phyloP scores from a whole-genome alignment of 2,888 invertebrate species.

The Prosopocoilus inquinatus region DNA sequence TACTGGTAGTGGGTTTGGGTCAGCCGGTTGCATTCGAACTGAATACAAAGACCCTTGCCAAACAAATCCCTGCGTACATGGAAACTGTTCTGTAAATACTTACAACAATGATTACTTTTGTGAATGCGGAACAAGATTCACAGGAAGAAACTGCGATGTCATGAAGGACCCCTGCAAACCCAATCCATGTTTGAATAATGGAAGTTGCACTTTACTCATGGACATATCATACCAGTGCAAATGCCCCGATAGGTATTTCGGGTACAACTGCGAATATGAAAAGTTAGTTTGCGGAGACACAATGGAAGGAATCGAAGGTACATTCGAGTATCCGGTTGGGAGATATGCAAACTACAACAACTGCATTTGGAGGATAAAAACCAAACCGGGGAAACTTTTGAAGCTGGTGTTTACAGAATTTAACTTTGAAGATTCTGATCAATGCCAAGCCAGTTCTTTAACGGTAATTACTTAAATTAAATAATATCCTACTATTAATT shows the following conservation, averaged over 20 bases:
- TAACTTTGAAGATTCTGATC: slow-evolving; percentile 64
- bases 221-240: slow-evolving; percentile 53
- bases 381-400: slow-evolving; percentile 67
- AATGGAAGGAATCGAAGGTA: slow-evolving; percentile 54
- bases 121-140: slow-evolving; percentile 31
- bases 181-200: slow-evolving; percentile 81
- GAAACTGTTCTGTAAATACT: slow-evolving; percentile 31
- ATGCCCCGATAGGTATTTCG: slow-evolving; percentile 67
- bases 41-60: slow-evolving; percentile 50
- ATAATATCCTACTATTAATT: no score
- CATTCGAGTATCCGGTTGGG: slow-evolving; percentile 61
- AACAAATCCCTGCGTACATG: slow-evolving; percentile 56
- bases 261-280: slow-evolving; percentile 61
- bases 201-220: slow-evolving; percentile 58
- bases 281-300: slow-evolving; percentile 61
- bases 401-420: slow-evolving; percentile 79
- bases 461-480: no score
- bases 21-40: slow-evolving; percentile 64
- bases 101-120: slow-evolving; percentile 28
- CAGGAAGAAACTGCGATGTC: slow-evolving; percentile 60
- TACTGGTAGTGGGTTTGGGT: slow-evolving; percentile 76
- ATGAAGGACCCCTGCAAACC: slow-evolving; percentile 61
- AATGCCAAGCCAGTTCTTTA: slow-evolving; percentile 59
- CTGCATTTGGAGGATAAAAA: slow-evolving; percentile 80
- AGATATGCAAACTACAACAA: slow-evolving; percentile 53